Evolutionary conservation across 1,140 invertebrate genomes (phyloP).

Genomic region (Zaprionus kolodkinae): DNA sequence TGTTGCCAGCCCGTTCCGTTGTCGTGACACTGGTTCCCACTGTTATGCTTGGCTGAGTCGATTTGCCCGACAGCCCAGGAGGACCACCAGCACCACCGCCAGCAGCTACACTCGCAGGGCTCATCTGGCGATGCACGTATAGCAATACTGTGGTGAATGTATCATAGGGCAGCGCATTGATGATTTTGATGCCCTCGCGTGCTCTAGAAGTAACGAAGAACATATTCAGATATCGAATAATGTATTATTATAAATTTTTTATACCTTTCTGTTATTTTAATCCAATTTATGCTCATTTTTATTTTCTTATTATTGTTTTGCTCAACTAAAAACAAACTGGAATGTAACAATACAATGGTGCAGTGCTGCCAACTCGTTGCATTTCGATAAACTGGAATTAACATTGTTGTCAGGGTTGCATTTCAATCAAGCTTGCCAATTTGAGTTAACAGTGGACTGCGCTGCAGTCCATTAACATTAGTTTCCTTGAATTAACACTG

Average conservation of each 20-base stretch:
- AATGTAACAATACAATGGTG: conserved; percentile 1
- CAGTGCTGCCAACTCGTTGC: conserved; percentile 17
- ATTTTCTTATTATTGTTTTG: not conserved
- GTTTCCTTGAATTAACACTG: not conserved
- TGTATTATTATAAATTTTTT: not conserved
- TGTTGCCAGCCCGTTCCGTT: conserved; percentile 58
- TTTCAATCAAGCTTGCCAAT: not conserved
- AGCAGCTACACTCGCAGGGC: conserved; percentile 40
- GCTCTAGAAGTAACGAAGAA: conserved; percentile 49
- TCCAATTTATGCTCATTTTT: conserved; percentile 82
- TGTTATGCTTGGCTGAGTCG: conserved; percentile 3
- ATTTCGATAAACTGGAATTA: conserved; percentile 6
- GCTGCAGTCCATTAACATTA: not conserved
- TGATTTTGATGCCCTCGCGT: conserved; percentile 83
- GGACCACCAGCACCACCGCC: conserved; percentile 12
- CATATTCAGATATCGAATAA: not conserved
- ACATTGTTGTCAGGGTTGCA: not conserved
- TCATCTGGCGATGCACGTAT: conserved; percentile 83
- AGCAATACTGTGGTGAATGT: conserved; percentile 78
- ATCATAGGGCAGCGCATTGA: conserved; percentile 79
- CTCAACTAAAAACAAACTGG: conserved; percentile 14
- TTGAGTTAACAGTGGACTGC: conserved; percentile 3
- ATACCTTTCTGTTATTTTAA: conserved; percentile 83
- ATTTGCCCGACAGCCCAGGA: conserved; percentile 10
- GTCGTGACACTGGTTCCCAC: conserved; percentile 70